Percentiles rank a stretch among this genome's conserved stretches.
Evolutionary conservation across 2,113 vertebrate species (phyloP).

Genomic region (Cynoglossus semilaevis): DNA sequence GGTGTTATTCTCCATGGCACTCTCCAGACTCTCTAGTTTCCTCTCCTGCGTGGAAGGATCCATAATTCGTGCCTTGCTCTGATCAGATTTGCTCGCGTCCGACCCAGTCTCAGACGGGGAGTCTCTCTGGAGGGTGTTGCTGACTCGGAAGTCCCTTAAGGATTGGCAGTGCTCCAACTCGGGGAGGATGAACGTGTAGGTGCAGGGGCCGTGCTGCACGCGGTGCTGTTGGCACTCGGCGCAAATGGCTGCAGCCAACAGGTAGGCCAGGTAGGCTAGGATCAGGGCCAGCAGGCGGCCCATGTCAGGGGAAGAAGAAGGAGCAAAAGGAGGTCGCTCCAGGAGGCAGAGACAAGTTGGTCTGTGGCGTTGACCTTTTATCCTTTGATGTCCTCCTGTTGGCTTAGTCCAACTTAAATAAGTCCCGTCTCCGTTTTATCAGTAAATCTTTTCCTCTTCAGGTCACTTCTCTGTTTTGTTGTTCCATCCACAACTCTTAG

Average conservation of each 20-base stretch:
- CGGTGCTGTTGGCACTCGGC: slow-evolving; percentile 73
- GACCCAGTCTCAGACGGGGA: slow-evolving; percentile 58
- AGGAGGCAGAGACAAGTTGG: slow-evolving; percentile 21
- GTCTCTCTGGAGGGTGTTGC: slow-evolving; percentile 79
- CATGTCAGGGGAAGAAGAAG: slow-evolving; percentile 54
- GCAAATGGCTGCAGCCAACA: slow-evolving; percentile 37
- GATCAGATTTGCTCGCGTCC: slow-evolving; percentile 28
- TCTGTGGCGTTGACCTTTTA: slow-evolving; percentile 7
- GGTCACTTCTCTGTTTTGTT: slow-evolving; percentile 35
- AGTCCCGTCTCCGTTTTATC: slow-evolving; percentile 30
- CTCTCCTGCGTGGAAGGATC: slow-evolving; percentile 71
- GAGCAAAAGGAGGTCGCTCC: slow-evolving; percentile 9
- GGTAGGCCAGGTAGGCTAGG: slow-evolving; percentile 64
- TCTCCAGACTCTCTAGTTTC: slow-evolving; percentile 78
- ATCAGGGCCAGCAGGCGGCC: slow-evolving; percentile 56
- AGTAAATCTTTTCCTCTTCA: slow-evolving; percentile 35
- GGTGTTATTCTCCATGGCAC: slow-evolving; percentile 81
- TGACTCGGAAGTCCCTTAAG: slow-evolving; percentile 69
- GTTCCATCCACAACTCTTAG: slow-evolving; percentile 39
- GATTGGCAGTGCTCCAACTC: slow-evolving; percentile 75
- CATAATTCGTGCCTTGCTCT: slow-evolving; percentile 32
- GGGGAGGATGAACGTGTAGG: slow-evolving; percentile 83
- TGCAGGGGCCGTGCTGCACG: slow-evolving; percentile 80
- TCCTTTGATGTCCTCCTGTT: slow-evolving; percentile 6
- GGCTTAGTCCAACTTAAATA: slow-evolving; percentile 36